Base-by-base conservation (phyloP, 2,888 invertebrate genomes). In the Unio delphinus region DNA sequence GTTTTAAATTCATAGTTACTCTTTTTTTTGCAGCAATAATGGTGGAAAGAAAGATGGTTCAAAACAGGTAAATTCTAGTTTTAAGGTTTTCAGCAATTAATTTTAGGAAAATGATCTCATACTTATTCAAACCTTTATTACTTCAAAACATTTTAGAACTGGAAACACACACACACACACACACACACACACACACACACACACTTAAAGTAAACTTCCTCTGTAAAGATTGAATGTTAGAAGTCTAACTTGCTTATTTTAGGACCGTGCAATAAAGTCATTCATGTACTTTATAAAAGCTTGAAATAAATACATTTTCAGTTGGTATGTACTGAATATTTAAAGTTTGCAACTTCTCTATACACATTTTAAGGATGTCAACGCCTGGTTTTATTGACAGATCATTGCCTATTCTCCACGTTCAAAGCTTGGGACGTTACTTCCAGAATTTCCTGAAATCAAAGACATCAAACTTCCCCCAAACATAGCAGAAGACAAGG, bases 361-460 rank as follows among this genome's bases (percentile, higher is more conserved):
- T 45, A 45, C 15, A 15, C 45, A 45, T 45, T 15, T 45, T 45
- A 45, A 45, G 45, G 45, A 45, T 15, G 11, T n/a, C 6, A 26
- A 60, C 20, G 5, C 28, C 3, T 34, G 6, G 15, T 28, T 28
- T 8, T 34, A 26, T 58, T 69, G 75, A 28, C 78, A 88, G 85
- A 81, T 86, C 7, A 82, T 86, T 59, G 82, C 87, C 7, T 88
- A 87, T 62, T 88, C 87, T 0, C 87, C 88, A 5, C 67, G 88
- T 23, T 87, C 87, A 7, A 89, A 88, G 73, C 79, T 90, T 23
- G 89, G 89, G n/a, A 89, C 90, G 2, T 80, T 90, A 60, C 78
- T 91, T 15, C 91, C 90, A 8, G 90, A 90, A 55, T 91, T 91
- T 76, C 91, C 91, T 0, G 86, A 85, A 61, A 80, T 90, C n/a